Base-by-base conservation (phyloP, 2,888 invertebrate genomes). In the Nezara viridula region DNA sequence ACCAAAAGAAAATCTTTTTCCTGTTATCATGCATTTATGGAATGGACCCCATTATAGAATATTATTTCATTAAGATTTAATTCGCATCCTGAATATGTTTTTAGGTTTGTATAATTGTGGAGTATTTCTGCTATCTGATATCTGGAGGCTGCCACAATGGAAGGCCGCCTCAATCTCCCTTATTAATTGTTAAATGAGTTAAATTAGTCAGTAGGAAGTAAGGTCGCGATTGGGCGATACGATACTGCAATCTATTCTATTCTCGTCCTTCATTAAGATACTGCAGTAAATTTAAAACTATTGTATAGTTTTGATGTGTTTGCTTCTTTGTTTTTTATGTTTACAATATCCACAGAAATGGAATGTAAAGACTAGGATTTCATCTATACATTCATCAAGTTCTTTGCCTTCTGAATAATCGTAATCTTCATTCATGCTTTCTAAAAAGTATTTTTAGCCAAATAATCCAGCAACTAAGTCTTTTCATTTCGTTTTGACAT, bases 31-130 rank as follows among this genome's bases (percentile, higher is more conserved):
- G 60, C 27, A 60, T 60, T 60, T 32, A 2, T 60, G 32, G n/a
- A n/a, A n/a, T n/a, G n/a, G n/a, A n/a, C n/a, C 4, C 40, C 40
- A 77, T 77, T 40, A 77, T 24, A 24, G 24, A 40, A 21, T 44
- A 77, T 77, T 77, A 77, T 77, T 77, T 77, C 21, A 77, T 77
- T 77, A 77, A 77, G 77, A 40, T 77, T 77, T 77, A 40, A 77
- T 77, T 40, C 12, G 77, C 40, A 40, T 40, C 77, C 12, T 77
- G 7, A 77, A 14, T 44, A 40, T 77, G 40, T 40, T 77, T 77
- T 40, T 77, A 77, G 77, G 40, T 44, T 40, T 24, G 21, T 77
- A 37, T 77, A 77, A 77, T 77, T 77, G 12, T 77, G 40, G 40
- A 77, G 37, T 40, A 40, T 21, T 77, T 77, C 6, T 24, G 19